phyloP scores from a whole-genome alignment of 2,888 invertebrate genomes.

The Saturnia pavonia region DNA sequence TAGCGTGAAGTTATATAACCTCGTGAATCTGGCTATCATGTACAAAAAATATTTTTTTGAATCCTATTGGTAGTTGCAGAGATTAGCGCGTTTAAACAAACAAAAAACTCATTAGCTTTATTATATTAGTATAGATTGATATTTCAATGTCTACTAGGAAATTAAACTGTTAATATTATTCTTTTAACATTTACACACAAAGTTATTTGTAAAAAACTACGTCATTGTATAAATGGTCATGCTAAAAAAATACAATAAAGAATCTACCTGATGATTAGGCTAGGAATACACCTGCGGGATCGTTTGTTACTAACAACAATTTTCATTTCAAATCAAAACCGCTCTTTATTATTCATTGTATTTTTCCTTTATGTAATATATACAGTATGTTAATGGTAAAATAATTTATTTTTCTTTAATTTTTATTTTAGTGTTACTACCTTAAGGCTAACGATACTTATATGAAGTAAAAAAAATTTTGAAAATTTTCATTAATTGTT shows the following conservation, averaged over 20 bases:
- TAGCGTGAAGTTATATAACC: too few species aligned
- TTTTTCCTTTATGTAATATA: neutral
- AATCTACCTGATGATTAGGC: slow-evolving; percentile 7
- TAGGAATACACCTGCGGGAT: slow-evolving; percentile 4
- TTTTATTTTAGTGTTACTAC: neutral
- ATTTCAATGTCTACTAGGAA: neutral
- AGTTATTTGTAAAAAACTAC: slow-evolving; percentile 3
- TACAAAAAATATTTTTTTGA: too few species aligned
- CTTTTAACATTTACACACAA: neutral
- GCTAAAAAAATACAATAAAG: slow-evolving; percentile 8
- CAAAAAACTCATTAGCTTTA: too few species aligned
- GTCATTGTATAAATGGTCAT: neutral
- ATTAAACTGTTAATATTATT: slow-evolving; percentile 1
- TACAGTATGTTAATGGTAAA: neutral
- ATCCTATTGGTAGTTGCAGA: too few species aligned
- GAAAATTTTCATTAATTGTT: too few species aligned
- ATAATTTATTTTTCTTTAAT: neutral
- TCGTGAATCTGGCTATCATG: too few species aligned
- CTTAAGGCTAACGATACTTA: neutral
- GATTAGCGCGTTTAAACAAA: too few species aligned
- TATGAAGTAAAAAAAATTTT: too few species aligned
- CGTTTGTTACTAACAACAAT: neutral
- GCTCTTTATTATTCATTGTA: neutral
- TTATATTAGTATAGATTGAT: neutral
- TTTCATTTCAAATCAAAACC: neutral